These are phyloP conservation scores for Capreolus pygargus DNA, from an alignment of 2,113 vertebrate species.

Conservation along the genomic window DNA sequence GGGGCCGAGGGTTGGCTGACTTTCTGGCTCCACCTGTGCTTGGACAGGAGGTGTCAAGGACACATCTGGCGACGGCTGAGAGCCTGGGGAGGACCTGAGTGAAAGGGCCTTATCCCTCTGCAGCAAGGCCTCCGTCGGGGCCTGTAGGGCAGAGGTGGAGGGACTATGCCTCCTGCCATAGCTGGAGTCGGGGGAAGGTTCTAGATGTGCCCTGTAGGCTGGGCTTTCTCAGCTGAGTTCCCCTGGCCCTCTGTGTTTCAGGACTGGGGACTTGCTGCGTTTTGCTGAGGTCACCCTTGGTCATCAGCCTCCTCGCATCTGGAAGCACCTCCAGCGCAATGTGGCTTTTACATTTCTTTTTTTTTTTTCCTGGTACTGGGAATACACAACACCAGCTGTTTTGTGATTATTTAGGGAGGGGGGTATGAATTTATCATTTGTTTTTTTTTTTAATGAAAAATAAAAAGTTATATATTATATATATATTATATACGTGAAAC, in stretches of 20 bases:
- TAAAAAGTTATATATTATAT: slow-evolving; percentile 79
- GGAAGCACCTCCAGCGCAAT: slow-evolving; percentile 49
- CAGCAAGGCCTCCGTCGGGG: not conserved
- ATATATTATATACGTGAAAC: slow-evolving; percentile 80
- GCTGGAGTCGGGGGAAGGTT: not conserved
- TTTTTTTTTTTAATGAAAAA: slow-evolving; percentile 77
- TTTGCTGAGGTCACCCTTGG: slow-evolving; percentile 44
- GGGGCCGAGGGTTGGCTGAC: not conserved
- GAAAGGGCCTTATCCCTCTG: not conserved
- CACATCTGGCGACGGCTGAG: not conserved
- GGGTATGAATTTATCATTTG: slow-evolving; percentile 58
- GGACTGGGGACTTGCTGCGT: slow-evolving; percentile 21
- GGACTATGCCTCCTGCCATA: not conserved
- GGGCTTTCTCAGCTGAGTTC: not conserved
- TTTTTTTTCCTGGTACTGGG: slow-evolving; percentile 55
- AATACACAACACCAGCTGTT: slow-evolving; percentile 69
- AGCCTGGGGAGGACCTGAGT: not conserved
- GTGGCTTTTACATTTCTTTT: slow-evolving; percentile 66
- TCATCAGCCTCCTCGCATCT: slow-evolving; percentile 51
- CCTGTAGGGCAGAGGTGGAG: rapidly evolving
- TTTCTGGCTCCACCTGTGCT: not conserved
- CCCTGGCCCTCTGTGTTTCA: slow-evolving; percentile 61
- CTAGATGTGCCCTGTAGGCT: not conserved
- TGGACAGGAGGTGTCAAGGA: not conserved
- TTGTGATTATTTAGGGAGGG: slow-evolving; percentile 67